Conservation (phyloP, 2,888 invertebrate species). For the Dexiosoma caninum region DNA sequence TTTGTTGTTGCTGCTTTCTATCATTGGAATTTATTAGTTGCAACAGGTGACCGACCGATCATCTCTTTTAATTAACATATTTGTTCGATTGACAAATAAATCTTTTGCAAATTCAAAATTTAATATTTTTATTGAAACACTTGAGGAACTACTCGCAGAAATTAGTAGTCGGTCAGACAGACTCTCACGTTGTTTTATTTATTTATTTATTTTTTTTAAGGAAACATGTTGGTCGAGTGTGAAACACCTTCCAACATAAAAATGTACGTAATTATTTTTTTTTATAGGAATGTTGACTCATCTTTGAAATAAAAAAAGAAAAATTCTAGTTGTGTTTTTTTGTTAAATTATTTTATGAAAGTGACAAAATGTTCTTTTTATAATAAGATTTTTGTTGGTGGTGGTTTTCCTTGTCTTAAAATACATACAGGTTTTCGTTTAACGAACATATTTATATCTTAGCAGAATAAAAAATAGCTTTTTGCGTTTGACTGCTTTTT, state of each 20-base stretch:
- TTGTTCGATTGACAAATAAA: not conserved
- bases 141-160: not conserved
- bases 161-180: not conserved
- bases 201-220: not conserved
- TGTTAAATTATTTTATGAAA: not conserved
- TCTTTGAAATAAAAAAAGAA: constrained; percentile 10
- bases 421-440: constrained; percentile 55
- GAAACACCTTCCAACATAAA: constrained; percentile 40
- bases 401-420: constrained; percentile 3
- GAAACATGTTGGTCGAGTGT: constrained; percentile 4
- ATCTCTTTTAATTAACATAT: constrained; percentile 32
- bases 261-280: not conserved
- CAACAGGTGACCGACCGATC: constrained; percentile 50
- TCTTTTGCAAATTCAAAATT: constrained; percentile 10
- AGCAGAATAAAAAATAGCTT: constrained; percentile 13
- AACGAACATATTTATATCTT: not conserved
- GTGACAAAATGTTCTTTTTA: constrained; percentile 14
- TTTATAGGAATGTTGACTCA: constrained; percentile 63
- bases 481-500: constrained; percentile 9
- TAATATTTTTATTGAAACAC: constrained; percentile 20
- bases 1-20: constrained; percentile 15
- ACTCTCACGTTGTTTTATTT: not conserved
- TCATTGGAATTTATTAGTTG: constrained; percentile 23
- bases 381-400: constrained; percentile 1
- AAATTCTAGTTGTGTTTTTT: not conserved